Evolutionary conservation across 2,888 invertebrate species (phyloP), one percentile per base, ranked within the genome.

Genomic region (Emmelina monodactyla): DNA sequence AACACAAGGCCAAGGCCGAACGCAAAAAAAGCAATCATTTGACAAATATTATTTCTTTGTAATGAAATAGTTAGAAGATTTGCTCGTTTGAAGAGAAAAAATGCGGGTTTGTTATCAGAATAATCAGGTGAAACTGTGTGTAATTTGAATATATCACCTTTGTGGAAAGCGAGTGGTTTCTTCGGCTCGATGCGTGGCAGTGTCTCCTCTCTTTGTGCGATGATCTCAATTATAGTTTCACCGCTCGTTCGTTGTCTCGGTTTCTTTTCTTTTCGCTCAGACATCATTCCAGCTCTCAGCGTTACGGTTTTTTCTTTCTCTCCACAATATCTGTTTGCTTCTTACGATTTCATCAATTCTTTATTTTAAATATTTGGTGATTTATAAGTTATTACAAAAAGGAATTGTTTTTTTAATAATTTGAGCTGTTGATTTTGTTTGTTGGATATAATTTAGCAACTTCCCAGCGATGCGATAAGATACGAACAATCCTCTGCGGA

Each of bases 211-310:
- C 62, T 63, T 62, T 66, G 59, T 60, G 57, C 55, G 58, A 57
- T 61, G 60, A 60, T 66, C 65, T 62, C 62, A 53, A 62, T 59
- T 58, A 46, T 39, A 62, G 63, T 68, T 68, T 66, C 66, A 62
- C 62, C 54, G 53, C 50, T 50, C 53, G 50, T 46, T 45, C 53
- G 61, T 49, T 40, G 43, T n/a, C n/a, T n/a, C 9, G n/a, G 25
- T 25, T 25, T 25, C 25, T 46, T 47, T 46, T 48, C 44, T 49
- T 51, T 48, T 45, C 34, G 36, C 40, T 45, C 36, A 35, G 37
- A 41, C 39, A 34, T 42, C 43, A 42, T 42, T 42, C 37, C 37
- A 38, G 43, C 38, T 44, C 31, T 42, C 37, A 51, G 53, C 50
- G 48, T 51, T 50, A 51, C 41, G 48, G 49, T 44, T 51, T 43